These are phyloP conservation scores for Otocyon megalotis DNA, from an alignment of 2,113 vertebrate genomes.

Conservation along the genomic window DNA sequence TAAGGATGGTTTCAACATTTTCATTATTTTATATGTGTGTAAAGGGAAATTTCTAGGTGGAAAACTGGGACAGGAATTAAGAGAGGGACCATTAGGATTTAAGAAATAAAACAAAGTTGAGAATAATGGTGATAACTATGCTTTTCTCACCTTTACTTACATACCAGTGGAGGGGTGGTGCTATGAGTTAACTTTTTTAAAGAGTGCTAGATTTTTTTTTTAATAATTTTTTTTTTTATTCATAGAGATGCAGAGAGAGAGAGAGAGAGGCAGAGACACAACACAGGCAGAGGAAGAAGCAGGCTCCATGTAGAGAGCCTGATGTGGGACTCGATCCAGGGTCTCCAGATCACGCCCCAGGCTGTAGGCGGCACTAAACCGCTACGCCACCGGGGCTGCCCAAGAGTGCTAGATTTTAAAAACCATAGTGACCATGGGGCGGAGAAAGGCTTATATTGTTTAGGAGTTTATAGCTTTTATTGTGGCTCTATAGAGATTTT, in stretches of 20 bases:
- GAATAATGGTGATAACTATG: background rate
- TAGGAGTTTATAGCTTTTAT: background rate
- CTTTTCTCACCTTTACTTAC: background rate
- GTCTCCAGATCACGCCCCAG: no score
- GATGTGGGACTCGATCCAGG: no score
- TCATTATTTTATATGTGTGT: constrained; percentile 31
- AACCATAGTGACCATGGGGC: background rate
- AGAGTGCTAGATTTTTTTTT: constrained; percentile 10
- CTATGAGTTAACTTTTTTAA: background rate
- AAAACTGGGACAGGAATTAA: constrained; percentile 22
- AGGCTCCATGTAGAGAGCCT: no score
- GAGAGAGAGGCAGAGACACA: no score
- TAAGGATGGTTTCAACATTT: constrained; percentile 47
- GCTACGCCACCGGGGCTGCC: no score
- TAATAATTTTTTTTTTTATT: constrained; percentile 36
- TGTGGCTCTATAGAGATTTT: constrained; percentile 39
- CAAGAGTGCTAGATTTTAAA: constrained; percentile 17
- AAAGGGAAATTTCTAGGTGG: constrained; percentile 17
- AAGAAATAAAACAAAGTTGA: constrained; percentile 44
- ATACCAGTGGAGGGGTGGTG: background rate
- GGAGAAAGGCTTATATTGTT: background rate
- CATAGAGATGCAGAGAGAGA: no score
- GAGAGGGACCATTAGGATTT: background rate
- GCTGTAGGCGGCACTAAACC: no score
- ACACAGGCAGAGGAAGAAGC: no score